phyloP scores from a whole-genome alignment of 2,113 vertebrate species.

The Cheilinus undulatus region DNA sequence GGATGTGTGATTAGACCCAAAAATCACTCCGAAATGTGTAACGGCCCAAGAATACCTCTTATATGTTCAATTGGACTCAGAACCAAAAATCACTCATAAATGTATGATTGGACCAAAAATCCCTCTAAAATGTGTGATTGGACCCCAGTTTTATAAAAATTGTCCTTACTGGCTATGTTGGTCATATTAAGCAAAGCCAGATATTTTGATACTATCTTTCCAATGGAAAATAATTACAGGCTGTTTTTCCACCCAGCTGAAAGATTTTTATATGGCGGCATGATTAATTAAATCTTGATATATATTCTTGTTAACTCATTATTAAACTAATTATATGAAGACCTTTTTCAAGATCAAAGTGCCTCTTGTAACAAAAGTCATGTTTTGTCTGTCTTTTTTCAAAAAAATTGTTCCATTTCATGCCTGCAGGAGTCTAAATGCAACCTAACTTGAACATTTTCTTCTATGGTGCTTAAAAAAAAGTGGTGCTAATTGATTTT shows the following conservation, averaged over 20 bases:
- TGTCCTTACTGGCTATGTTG: background rate
- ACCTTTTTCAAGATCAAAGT: constrained; percentile 10
- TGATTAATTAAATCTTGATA: constrained; percentile 23
- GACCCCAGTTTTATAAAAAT: background rate
- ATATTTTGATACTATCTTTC: constrained; percentile 11
- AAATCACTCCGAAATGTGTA: no score
- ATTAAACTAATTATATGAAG: constrained; percentile 26
- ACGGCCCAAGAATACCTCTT: no score
- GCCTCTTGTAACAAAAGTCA: constrained; percentile 2
- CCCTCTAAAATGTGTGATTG: background rate
- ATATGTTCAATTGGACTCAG: no score
- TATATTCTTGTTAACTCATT: constrained; percentile 21
- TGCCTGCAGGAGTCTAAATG: constrained; percentile 9
- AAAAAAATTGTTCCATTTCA: constrained; percentile 11
- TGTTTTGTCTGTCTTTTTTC: background rate
- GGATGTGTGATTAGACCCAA: no score
- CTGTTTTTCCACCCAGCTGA: constrained; percentile 15
- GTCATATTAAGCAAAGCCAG: background rate
- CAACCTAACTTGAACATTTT: constrained; percentile 13
- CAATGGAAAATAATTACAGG: constrained; percentile 12
- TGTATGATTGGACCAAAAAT: no score
- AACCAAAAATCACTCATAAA: no score
- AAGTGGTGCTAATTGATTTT: constrained; percentile 48
- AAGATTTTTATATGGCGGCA: background rate
- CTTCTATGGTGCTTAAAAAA: constrained; percentile 30